Evolutionary conservation across 1,140 invertebrate genomes (phyloP), one percentile per base, ranked within the genome.

Genomic region (Adoxophyes honmai): DNA sequence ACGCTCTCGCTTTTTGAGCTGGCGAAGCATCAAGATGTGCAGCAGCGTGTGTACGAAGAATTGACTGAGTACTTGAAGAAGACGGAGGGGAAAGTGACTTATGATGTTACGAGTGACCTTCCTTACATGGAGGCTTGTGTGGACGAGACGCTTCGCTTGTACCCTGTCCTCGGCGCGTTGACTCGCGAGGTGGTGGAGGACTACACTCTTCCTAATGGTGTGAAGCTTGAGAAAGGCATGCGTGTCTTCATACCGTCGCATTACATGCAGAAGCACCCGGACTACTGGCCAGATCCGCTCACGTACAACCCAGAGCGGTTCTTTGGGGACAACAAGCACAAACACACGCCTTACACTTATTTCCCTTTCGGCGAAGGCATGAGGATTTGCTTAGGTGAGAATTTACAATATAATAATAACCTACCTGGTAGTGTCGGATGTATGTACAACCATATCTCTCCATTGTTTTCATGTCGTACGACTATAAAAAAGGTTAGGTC

Each of bases 101-200:
- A 63, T 21, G 69, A 67, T 15, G 59, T 59, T 33, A 15, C 68
- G 6, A 63, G 61, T n/a, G 62, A 69, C 37, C 77, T 94, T 82
- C 88, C 88, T 33, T 94, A 93, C 64, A 71, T 93, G 34, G 92
- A 94, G 60, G 81, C 88, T 34, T 90, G 92, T 7, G 76, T 94
- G 3, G 93, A 92, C 63, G 92, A 93, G 75, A 76, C 88, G 7
- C 55, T 93, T 54, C 75, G 93, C 34, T 59, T 92, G 9, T 93
- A 89, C 74, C 93, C 93, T 7, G 89, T 90, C 33, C 88, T 93
- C 4, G 90, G 91, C 3, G 66, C 89, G 9, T 74, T 91, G 57
- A 83, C 70, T 5, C 63, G 91, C 16, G 67, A 75, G 44, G 60
- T 87, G 1, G 75, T 64, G 33, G 83, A 90, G 64, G 21, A 28